Percentiles rank a stretch among this genome's conserved stretches.
Evolutionary conservation across 2,113 vertebrate genomes (phyloP).

Genomic region (Halichoerus grypus): DNA sequence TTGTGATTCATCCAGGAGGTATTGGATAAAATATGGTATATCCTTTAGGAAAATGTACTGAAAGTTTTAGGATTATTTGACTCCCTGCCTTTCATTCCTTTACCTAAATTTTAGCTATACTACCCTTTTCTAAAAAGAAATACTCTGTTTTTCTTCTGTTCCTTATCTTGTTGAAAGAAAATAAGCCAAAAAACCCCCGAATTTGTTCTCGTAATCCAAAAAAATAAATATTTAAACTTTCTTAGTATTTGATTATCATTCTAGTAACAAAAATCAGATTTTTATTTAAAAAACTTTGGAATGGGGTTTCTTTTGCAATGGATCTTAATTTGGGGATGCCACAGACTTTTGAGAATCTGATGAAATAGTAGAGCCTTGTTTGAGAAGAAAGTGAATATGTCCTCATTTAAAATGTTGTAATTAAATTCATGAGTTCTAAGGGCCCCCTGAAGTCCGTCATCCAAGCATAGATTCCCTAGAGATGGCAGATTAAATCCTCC

Average conservation of each 20-base stretch:
- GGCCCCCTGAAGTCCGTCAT: not conserved
- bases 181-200: not conserved
- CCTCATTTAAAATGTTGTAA: constrained; percentile 6
- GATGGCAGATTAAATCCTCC: constrained; percentile 1
- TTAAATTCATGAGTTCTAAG: not conserved
- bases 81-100: not conserved
- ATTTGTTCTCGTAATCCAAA: not conserved
- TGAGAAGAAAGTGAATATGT: constrained; percentile 15
- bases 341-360: not conserved
- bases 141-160: not conserved
- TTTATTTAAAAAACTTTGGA: constrained; percentile 33
- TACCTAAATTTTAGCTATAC: not conserved
- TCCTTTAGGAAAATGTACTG: not conserved
- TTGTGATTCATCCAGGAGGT: not conserved
- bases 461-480: not conserved
- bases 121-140: not conserved
- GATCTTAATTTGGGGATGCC: constrained; percentile 30
- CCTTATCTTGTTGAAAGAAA: not conserved
- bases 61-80: not conserved
- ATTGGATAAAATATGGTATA: not conserved
- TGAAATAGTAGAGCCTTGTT: not conserved
- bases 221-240: not conserved
- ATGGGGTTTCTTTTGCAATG: not conserved
- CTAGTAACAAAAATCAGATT: not conserved
- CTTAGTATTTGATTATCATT: not conserved